A percentile compares a stretch with the other conserved stretches of the same genome.
These are phyloP conservation scores for Procambarus virginalis DNA, from an alignment of 1,140 invertebrate genomes.

Conservation along the genomic window DNA sequence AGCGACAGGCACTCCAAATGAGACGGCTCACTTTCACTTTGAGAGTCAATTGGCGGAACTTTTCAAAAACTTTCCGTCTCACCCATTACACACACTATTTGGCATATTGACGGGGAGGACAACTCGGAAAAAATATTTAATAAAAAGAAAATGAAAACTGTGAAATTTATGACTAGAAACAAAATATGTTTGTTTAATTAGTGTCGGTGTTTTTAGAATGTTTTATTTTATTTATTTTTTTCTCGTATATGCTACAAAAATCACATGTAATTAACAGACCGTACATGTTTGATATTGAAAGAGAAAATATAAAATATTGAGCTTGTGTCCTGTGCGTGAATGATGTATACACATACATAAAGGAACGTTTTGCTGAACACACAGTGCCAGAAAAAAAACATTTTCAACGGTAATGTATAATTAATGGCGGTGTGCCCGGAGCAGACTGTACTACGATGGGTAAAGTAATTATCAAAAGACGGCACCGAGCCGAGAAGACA, in stretches of 20 bases:
- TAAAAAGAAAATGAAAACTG: neutral
- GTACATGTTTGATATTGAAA: neutral
- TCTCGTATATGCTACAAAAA: neutral
- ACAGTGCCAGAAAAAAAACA: no score
- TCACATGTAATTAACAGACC: neutral
- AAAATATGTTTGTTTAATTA: conserved; percentile 9
- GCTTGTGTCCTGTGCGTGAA: neutral
- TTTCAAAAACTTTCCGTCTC: neutral
- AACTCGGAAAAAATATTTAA: neutral
- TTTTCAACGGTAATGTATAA: no score
- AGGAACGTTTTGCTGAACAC: no score
- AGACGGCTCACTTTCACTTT: neutral
- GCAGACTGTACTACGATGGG: no score
- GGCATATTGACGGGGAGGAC: neutral
- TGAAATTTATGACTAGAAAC: neutral
- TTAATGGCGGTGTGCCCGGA: no score
- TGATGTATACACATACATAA: neutral
- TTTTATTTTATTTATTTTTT: neutral
- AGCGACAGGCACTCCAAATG: neutral
- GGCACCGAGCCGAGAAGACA: no score
- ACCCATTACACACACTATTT: neutral
- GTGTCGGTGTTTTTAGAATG: neutral
- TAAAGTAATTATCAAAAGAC: no score
- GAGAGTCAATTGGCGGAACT: neutral
- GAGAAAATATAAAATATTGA: neutral